Evolutionary conservation across 2,797 vertebrate genomes (phyloP), one percentile per base, ranked within the genome.

Genomic region (Myotis pilosus): DNA sequence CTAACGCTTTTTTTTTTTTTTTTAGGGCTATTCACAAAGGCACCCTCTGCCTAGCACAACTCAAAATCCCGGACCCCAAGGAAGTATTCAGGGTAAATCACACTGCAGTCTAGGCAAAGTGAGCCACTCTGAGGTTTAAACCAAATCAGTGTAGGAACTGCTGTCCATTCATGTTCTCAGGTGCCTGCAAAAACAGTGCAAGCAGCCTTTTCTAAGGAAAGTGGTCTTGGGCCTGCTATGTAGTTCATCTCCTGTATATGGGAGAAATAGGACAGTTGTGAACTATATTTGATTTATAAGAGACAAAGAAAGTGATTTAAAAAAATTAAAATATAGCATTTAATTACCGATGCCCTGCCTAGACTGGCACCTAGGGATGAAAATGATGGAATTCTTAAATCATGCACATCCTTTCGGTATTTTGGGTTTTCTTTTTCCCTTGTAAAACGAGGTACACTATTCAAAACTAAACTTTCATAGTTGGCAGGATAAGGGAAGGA

Each of bases 321-420:
- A 89, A 72, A 60, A 89, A 74, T 72, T 89, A 80, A 90, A 94
- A 71, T 28, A 36, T 90, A 93, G 41, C 36, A 51, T 76, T 94
- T 84, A 91, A 57, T 84, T 64, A 88, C 38, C 51, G 60, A 64
- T 57, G 9, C 23, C 23, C 41, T 86, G 28, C 23, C 30, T 57
- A 69, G n/a, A 11, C 16, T 51, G 60, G 64, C 8, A 85, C 23
- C 44, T 7, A 69, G 36, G 12, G 80, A 38, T 80, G 10, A 89
- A 80, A 89, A 44, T 25, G 68, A 62, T 1, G 16, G 22, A 20
- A 79, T 81, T 89, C 86, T 82, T 16, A 91, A 94, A 82, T 81
- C 72, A 92, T 82, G 91, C 16, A 83, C 15, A 75, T 75, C n/a
- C 71, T 85, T 76, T 81, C n/a, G 25, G 19, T 72, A 68, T 71